Evolutionary conservation across 2,113 vertebrate species (phyloP).

Genomic region (Sebastes fasciatus): DNA sequence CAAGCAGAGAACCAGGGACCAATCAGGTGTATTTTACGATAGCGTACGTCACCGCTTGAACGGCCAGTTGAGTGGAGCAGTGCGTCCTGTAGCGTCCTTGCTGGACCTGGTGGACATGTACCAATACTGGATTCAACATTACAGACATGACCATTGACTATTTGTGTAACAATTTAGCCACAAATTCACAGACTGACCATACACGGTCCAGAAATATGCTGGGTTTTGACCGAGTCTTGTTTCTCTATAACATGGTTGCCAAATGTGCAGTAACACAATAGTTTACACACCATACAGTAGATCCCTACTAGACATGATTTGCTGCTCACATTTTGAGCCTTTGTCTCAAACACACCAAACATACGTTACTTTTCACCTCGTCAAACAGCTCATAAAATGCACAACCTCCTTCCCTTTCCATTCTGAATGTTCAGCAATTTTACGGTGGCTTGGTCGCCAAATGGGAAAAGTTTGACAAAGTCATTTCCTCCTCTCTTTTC

Average conservation of each 20-base stretch:
- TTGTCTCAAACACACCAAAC: conserved; percentile 19
- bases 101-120: no score
- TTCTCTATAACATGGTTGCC: neutral
- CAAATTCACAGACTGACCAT: no score
- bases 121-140: no score
- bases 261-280: conserved; percentile 14
- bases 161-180: no score
- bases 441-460: conserved; percentile 35
- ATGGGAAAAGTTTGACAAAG: conserved; percentile 63
- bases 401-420: neutral
- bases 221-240: neutral
- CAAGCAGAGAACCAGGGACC: no score
- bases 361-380: neutral
- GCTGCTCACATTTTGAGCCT: neutral
- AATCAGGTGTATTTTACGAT: no score
- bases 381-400: conserved; percentile 13
- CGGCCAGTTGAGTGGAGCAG: no score
- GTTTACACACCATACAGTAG: conserved; percentile 8
- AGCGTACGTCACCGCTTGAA: no score
- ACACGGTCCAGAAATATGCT: no score
- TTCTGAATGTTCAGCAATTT: conserved; percentile 35
- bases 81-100: no score
- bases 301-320: neutral
- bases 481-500: conserved; percentile 24
- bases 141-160: no score